Evolutionary conservation across 2,888 invertebrate species (phyloP), one percentile per base, ranked within the genome.

Genomic region (Hypsopygia costalis): DNA sequence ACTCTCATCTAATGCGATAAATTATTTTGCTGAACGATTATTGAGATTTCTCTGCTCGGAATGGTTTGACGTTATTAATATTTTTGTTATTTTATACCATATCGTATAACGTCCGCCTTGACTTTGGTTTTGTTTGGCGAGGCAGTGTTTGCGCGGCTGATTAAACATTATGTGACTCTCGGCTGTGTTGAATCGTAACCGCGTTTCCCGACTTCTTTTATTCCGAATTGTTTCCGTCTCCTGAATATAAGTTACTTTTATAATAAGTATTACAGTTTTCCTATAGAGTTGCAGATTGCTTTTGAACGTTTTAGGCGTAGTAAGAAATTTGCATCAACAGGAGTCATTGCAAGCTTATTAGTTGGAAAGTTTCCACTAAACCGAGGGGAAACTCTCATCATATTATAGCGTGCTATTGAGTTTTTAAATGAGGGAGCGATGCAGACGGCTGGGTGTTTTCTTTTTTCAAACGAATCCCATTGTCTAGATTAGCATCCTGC

Each of bases 401-500:
- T 51, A 56, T 63, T 54, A 40, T 54, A 37, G 47, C 47, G 48
- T 52, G 55, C 47, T 43, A 49, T 46, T 41, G 43, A 49, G 46
- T 58, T 68, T 62, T 53, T 59, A 59, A 65, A 67, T 58, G 60
- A 50, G 59, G 68, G 61, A 60, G 51, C 52, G 49, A 50, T 52
- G 39, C 47, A 47, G 43, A 55, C 49, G 44, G 41, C 40, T 47
- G 40, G 42, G 36, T 37, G 41, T 45, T 58, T 56, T 62, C 25
- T 64, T 60, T 55, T 54, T 59, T 47, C 44, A 61, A 58, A 57
- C 62, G 58, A 69, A 70, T 73, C 69, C 62, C 69, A 69, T 76
- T 78, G 69, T 72, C 62, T 61, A 69, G 71, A 78, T 79, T 73
- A 73, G 72, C 63, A 67, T 75, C 69, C 71, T 66, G 62, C 52